Conservation (phyloP, 1,140 invertebrate species). For the Drosophila littoralis region DNA sequence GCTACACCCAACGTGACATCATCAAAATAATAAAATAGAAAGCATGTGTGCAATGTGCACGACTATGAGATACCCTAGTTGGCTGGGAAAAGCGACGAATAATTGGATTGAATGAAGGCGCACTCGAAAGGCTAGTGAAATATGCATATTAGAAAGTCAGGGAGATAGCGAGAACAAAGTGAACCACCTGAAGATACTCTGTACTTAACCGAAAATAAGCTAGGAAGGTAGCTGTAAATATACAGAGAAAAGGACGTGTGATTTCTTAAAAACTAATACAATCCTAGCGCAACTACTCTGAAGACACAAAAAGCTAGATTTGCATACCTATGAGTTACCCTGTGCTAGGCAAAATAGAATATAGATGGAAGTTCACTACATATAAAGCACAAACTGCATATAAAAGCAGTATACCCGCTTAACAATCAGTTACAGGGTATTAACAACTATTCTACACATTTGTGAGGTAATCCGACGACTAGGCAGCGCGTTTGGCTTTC, state of each 20-base stretch:
- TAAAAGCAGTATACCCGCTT: neutral
- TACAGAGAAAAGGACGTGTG: too few species aligned
- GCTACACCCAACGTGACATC: constrained; percentile 48
- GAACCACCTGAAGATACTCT: too few species aligned
- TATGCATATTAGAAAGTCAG: neutral
- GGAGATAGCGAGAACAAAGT: too few species aligned
- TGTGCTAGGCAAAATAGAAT: too few species aligned
- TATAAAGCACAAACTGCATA: neutral
- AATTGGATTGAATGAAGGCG: neutral
- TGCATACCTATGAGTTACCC: neutral
- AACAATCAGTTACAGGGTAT: neutral
- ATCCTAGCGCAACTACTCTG: too few species aligned
- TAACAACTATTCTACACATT: neutral
- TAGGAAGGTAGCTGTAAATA: too few species aligned
- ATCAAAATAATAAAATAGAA: constrained; percentile 36
- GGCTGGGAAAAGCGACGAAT: neutral
- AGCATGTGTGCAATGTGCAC: neutral
- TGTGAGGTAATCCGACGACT: constrained; percentile 25
- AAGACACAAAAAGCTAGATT: too few species aligned
- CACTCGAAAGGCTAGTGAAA: neutral
- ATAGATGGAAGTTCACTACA: neutral
- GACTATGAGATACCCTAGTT: constrained; percentile 21
- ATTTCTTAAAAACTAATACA: too few species aligned
- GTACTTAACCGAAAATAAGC: too few species aligned
- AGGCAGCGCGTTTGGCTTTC: constrained; percentile 30